Evolutionary conservation across 2,888 invertebrate species (phyloP).

Genomic region (Stenchaetothrips biformis): DNA sequence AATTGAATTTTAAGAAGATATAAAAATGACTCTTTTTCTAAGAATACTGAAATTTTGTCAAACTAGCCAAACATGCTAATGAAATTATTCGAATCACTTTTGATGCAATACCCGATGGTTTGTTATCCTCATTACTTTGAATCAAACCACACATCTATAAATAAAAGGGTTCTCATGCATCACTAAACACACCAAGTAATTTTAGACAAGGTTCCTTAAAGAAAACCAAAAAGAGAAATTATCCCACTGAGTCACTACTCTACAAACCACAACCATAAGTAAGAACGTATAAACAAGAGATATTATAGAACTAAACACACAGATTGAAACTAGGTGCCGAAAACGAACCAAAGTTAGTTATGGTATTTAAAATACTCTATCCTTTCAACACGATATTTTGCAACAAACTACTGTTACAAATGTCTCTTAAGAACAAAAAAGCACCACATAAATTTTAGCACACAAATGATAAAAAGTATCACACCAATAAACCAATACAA

Average conservation of each 20-base stretch:
- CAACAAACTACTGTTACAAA: neutral
- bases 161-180: neutral
- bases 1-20: no score
- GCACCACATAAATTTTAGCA: slow-evolving; percentile 14
- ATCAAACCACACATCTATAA: neutral
- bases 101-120: neutral
- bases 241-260: neutral
- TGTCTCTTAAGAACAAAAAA: no score
- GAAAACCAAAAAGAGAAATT: neutral
- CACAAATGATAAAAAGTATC: slow-evolving; percentile 7
- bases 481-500: slow-evolving; percentile 3
- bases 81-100: neutral
- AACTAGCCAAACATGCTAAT: no score
- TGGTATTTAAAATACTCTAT: neutral
- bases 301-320: slow-evolving; percentile 8
- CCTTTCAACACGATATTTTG: neutral
- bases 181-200: neutral
- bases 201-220: neutral
- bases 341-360: neutral
- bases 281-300: neutral
- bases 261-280: neutral
- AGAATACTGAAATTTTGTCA: no score
- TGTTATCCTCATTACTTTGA: neutral
- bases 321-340: slow-evolving; percentile 13
- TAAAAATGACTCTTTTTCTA: no score